Conservation (phyloP, 2,797 vertebrate species). For the Aselliscus stoliczkanus region DNA sequence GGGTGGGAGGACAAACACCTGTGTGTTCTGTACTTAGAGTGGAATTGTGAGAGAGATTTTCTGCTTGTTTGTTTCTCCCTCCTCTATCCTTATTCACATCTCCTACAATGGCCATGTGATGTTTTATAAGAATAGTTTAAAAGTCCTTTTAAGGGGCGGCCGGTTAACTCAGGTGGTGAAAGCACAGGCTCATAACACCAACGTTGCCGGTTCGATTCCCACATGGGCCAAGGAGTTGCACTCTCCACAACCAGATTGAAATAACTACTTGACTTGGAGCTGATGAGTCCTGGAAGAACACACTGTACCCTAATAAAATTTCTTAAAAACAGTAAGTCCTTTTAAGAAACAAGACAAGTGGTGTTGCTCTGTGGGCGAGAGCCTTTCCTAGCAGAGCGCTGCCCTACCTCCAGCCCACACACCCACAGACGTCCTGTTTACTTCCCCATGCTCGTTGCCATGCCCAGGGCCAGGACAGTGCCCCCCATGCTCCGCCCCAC, state of each 20-base stretch:
- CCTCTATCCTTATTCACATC: neutral
- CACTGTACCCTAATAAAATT: no score
- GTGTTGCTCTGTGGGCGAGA: no score
- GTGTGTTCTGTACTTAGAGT: neutral
- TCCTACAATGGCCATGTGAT: neutral
- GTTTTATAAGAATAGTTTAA: neutral
- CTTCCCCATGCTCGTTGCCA: accelerated
- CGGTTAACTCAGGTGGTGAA: no score
- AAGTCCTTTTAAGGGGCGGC: neutral
- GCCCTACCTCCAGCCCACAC: neutral
- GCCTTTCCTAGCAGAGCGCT: neutral
- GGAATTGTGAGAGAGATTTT: neutral
- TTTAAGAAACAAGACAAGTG: neutral
- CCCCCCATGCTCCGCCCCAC: accelerated
- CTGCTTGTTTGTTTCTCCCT: neutral
- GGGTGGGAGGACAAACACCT: neutral
- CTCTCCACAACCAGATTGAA: no score
- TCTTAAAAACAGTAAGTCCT: neutral
- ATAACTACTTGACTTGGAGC: no score
- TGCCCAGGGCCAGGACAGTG: neutral
- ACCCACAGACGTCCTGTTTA: neutral
- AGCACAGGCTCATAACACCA: no score
- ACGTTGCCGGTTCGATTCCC: no score
- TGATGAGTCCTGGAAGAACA: no score
- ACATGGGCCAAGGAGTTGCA: no score